These are phyloP conservation scores for Chalcosyrphus nemorum DNA, from an alignment of 2,888 invertebrate genomes.

Conservation along the genomic window DNA sequence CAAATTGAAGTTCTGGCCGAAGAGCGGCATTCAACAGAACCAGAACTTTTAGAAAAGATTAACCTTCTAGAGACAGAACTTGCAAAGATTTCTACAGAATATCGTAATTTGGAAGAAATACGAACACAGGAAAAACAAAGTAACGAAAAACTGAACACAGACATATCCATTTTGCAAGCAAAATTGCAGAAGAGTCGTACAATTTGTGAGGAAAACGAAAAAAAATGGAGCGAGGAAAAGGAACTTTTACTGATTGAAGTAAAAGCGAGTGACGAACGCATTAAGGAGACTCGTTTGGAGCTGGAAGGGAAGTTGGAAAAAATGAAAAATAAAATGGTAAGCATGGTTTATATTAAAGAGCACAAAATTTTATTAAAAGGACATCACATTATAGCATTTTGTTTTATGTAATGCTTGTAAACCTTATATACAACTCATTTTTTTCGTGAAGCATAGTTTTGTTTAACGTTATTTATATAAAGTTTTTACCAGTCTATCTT, in stretches of 20 bases:
- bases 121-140: conserved; percentile 70
- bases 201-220: conserved; percentile 72
- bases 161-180: conserved; percentile 79
- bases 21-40: conserved; percentile 57
- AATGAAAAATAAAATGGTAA: conserved; percentile 92
- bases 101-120: conserved; percentile 58
- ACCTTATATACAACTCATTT: too few species aligned
- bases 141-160: conserved; percentile 75
- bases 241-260: conserved; percentile 75
- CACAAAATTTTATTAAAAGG: conserved; percentile 43
- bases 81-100: conserved; percentile 46
- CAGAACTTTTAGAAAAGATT: conserved; percentile 70
- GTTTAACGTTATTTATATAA: neutral
- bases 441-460: neutral
- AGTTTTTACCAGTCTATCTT: too few species aligned
- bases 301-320: conserved; percentile 89
- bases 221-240: conserved; percentile 76
- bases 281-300: conserved; percentile 83
- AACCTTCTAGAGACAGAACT: conserved; percentile 67
- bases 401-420: conserved; percentile 2
- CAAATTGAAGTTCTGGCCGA: conserved; percentile 69
- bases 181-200: conserved; percentile 78
- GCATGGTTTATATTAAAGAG: conserved; percentile 73
- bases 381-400: conserved; percentile 69
- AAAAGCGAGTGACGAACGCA: conserved; percentile 76